Base-by-base conservation (phyloP, 2,113 vertebrate genomes). In the Erythrocercus mccallii region DNA sequence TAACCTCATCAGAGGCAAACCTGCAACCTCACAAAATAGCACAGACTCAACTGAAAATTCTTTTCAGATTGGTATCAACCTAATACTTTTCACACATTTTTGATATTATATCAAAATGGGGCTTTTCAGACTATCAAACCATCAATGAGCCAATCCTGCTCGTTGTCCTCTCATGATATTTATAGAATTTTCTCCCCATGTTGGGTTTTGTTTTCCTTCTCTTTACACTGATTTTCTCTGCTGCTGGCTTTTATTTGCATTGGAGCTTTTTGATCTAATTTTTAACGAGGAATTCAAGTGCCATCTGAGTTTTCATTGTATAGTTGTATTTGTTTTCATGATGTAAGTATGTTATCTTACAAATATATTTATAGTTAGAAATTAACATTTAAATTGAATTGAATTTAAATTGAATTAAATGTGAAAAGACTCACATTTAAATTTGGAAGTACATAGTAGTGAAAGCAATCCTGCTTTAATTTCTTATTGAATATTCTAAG, bases 171-270 rank as follows among this genome's bases (percentile, higher is more conserved):
- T 24, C 21, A 5, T 33, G 50, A 44, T 5, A 10, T 62, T 64
- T 61, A 45, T 1, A 2, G 1, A 66, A 70, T 60, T 62, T 58
- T 91, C 31, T 87, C 58, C 2, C 4, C 0, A 0, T 27, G 3
- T 21, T 72, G 10, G 7, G 4, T 25, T 76, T 50, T 81, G 24
- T 35, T 61, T 76, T 79, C 20, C 30, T 64, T 68, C 38, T 93
- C 28, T 24, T 57, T 65, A 19, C 0, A 0, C 15, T 38, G n/a
- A 53, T 92, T 91, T 87, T 79, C 22, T 87, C 33, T 7, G 0
- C 27, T 37, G 20, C 18, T 42, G 37, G 27, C 4, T 92, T 92
- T 89, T 69, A 61, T 65, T 45, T 84, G 21, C 2, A 1, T n/a
- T 33, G 23, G 27, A 69, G 11, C 10, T 64, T 77, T 88, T 62